Evolutionary conservation across 2,888 invertebrate species (phyloP), one percentile per base, ranked within the genome.

Genomic region (Pasiphila rectangulata): DNA sequence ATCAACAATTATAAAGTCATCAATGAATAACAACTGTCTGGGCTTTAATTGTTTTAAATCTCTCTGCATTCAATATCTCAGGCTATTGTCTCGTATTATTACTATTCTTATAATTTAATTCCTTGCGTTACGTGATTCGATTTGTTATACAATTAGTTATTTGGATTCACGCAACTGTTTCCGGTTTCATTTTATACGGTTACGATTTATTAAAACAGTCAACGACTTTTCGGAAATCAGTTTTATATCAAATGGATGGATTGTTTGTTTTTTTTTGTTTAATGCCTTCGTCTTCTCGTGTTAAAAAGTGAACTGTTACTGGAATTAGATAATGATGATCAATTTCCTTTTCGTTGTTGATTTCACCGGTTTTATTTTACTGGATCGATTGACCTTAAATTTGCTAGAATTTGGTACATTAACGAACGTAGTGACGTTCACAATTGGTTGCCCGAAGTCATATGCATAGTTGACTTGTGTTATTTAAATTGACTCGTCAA

Each of bases 131-230:
- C 79, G 74, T 74, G 76, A 75, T 57, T 67, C 61, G 49, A 58
- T 65, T 65, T 56, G 60, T 76, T 75, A 72, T 64, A 66, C 69
- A 72, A 77, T 72, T 74, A 65, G 68, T 72, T 59, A 80, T 74
- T 78, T 69, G 56, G n/a, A 61, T 73, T 74, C 72, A 74, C 67
- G 76, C 64, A 55, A 54, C 56, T 49, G 59, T 63, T 78, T 80
- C 79, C 79, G 80, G 75, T 63, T 65, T 62, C 52, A 61, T 70
- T 69, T 56, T 57, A 68, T 71, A 65, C 50, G 65, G 67, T 63
- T 62, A 63, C 63, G 56, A 45, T 13, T 12, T 35, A 20, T 34
- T 19, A 9, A 35, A 34, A 44, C 35, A 38, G 61, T 46, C 29
- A 50, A 50, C 30, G 39, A 24, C 34, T 41, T 29, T 45, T 45